Percentiles rank a stretch among this genome's conserved stretches.
phyloP scores from a whole-genome alignment of 2,113 vertebrate genomes.

The Ancistrus triradiatus region DNA sequence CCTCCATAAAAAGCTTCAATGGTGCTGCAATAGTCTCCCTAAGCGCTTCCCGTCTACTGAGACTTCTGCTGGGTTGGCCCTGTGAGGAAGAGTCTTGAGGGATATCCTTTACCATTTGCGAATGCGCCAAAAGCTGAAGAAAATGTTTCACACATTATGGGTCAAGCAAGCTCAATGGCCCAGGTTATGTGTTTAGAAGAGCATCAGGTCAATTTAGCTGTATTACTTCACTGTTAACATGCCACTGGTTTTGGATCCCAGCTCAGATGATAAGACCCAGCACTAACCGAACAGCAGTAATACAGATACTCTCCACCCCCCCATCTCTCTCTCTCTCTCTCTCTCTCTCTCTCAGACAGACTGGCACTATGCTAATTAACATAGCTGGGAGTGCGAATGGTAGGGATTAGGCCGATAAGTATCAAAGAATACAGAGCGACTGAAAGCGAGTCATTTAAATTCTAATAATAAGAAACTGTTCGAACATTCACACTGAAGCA shows the following conservation, averaged over 20 bases:
- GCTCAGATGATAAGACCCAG: not conserved
- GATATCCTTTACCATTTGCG: too few species aligned
- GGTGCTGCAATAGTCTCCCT: slow-evolving; percentile 3
- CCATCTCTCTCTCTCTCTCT: too few species aligned
- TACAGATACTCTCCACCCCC: not conserved
- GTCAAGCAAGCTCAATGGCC: too few species aligned
- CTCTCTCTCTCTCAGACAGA: slow-evolving; percentile 41
- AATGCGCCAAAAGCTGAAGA: too few species aligned
- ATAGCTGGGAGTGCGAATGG: slow-evolving; percentile 71
- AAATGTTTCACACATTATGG: too few species aligned
- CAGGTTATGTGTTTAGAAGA: too few species aligned
- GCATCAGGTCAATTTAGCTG: too few species aligned
- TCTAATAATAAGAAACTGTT: slow-evolving; percentile 77
- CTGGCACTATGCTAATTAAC: slow-evolving; percentile 77
- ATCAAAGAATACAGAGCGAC: slow-evolving; percentile 72
- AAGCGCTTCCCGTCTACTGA: slow-evolving; percentile 9
- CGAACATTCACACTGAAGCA: slow-evolving; percentile 70
- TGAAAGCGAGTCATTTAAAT: slow-evolving; percentile 76
- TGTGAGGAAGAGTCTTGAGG: not conserved
- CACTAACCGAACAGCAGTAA: not conserved
- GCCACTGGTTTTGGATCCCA: too few species aligned
- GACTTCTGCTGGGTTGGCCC: not conserved
- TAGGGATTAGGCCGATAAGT: slow-evolving; percentile 76
- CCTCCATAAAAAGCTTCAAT: slow-evolving; percentile 28
- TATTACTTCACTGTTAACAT: too few species aligned